Evolutionary conservation across 2,888 invertebrate species (phyloP).

Genomic region (Andrena camellia): DNA sequence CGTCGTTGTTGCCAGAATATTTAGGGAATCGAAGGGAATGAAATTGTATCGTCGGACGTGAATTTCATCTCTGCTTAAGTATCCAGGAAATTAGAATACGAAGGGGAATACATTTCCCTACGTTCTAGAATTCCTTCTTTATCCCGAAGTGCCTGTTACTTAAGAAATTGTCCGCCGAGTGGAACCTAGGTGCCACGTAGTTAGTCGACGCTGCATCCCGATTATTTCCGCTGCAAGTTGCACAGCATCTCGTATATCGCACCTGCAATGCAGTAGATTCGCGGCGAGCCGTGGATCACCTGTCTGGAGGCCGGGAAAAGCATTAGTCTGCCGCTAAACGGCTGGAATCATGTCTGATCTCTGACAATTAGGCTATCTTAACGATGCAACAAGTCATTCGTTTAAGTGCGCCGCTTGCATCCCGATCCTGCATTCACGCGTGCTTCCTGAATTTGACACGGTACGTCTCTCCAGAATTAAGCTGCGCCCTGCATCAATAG

Average conservation of each 20-base stretch:
- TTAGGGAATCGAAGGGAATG: constrained; percentile 15
- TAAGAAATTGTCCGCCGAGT: too few species aligned
- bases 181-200: too few species aligned
- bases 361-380: constrained; percentile 37
- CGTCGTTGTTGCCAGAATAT: constrained; percentile 19
- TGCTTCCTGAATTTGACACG: neutral
- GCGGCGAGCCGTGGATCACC: constrained; percentile 31
- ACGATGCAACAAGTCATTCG: constrained; percentile 33
- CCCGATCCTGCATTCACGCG: neutral
- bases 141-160: too few species aligned
- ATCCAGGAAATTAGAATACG: neutral
- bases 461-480: constrained; percentile 2
- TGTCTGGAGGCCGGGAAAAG: constrained; percentile 20
- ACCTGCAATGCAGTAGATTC: constrained; percentile 57
- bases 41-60: constrained; percentile 13
- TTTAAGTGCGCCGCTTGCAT: neutral
- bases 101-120: neutral
- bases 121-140: too few species aligned
- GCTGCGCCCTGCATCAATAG: too few species aligned
- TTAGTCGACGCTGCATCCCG: neutral
- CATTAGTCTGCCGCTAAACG: constrained; percentile 20
- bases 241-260: constrained; percentile 9
- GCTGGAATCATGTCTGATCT: constrained; percentile 6
- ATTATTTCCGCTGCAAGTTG: constrained; percentile 23
- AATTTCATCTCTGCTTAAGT: neutral